Evolutionary conservation across 2,797 vertebrate species (phyloP), one percentile per base, ranked within the genome.

Genomic region (Hirundo rustica): DNA sequence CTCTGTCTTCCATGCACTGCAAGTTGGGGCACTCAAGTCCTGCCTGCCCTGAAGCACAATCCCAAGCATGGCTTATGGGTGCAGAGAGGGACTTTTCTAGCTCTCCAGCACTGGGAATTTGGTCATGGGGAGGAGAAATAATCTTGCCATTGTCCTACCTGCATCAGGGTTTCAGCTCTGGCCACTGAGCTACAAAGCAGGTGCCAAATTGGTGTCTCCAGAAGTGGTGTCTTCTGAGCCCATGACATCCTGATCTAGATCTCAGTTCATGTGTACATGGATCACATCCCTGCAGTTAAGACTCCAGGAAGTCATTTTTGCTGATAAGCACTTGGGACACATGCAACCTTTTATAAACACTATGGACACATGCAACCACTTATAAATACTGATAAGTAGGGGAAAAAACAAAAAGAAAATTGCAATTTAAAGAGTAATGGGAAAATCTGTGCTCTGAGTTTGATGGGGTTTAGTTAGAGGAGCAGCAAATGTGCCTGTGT

Each of bases 1-100:
- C 10, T 27, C 53, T 64, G 6, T 72, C 64, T 91, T 34, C 58
- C 26, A 30, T 0, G 1, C 0, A 0, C 15, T 76, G 21, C 0
- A 6, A 81, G 10, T 10, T 51, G 30, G 22, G 34, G 11, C 12
- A 13, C 6, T 11, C 29, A 57, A 36, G 53, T 57, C 66, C 34
- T 81, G 20, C 15, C 9, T 4, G 19, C 16, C 20, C 32, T 53
- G 40, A 44, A 66, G 16, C 18, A 71, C 51, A 42, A 23, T 36
- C 65, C 10, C 53, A 78, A 16, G 32, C 48, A 42, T 3, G 5
- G 27, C 40, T 44, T 40, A 34, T 36, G 47, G 13, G n/a, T 16
- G 3, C 42, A 65, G 21, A 81, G 67, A 62, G 25, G 42, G 26
- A 25, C 2, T 47, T 93, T 34, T 18, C 21, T 10, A 47, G 18